phyloP scores from a whole-genome alignment of 2,113 vertebrate species.

The Pica pica region DNA sequence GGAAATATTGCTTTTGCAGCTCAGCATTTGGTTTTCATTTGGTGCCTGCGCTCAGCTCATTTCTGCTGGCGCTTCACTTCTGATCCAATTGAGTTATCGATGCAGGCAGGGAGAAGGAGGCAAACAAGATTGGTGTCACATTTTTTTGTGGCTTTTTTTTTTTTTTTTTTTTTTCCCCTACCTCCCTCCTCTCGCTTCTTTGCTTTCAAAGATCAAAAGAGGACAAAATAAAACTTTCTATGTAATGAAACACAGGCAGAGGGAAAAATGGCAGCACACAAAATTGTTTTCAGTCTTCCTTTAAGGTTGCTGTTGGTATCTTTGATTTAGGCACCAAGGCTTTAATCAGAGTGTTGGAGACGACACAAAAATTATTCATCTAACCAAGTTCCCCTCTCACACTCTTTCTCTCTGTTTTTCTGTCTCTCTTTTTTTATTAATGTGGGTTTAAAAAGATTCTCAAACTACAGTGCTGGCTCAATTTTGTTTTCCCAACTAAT shows the following conservation, averaged over 20 bases:
- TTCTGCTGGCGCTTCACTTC: slow-evolving; percentile 41
- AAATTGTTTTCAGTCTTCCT: slow-evolving; percentile 71
- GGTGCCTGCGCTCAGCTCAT: not conserved
- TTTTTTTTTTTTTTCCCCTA: not conserved
- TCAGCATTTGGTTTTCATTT: slow-evolving; percentile 55
- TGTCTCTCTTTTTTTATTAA: slow-evolving; percentile 55
- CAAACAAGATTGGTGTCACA: slow-evolving; percentile 42
- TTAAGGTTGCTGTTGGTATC: slow-evolving; percentile 62
- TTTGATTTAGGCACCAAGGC: slow-evolving; percentile 70
- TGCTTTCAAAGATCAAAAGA: slow-evolving; percentile 72
- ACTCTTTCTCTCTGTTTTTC: not conserved
- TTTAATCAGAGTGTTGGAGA: slow-evolving; percentile 72
- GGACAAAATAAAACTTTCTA: slow-evolving; percentile 46
- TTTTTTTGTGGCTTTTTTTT: slow-evolving; percentile 2
- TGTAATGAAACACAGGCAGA: slow-evolving; percentile 66
- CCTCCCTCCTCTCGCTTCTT: slow-evolving; percentile 15
- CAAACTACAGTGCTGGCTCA: slow-evolving; percentile 30
- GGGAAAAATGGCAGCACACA: slow-evolving; percentile 47
- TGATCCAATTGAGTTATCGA: slow-evolving; percentile 50
- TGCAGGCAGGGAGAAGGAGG: slow-evolving; percentile 25
- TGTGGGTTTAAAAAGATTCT: slow-evolving; percentile 55
- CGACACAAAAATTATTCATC: slow-evolving; percentile 57
- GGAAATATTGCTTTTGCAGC: slow-evolving; percentile 29
- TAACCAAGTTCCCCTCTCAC: slow-evolving; percentile 10
- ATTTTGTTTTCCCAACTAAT: slow-evolving; percentile 69